These are phyloP conservation scores for Merodon equestris DNA, from an alignment of 2,888 invertebrate species.

Conservation along the genomic window DNA sequence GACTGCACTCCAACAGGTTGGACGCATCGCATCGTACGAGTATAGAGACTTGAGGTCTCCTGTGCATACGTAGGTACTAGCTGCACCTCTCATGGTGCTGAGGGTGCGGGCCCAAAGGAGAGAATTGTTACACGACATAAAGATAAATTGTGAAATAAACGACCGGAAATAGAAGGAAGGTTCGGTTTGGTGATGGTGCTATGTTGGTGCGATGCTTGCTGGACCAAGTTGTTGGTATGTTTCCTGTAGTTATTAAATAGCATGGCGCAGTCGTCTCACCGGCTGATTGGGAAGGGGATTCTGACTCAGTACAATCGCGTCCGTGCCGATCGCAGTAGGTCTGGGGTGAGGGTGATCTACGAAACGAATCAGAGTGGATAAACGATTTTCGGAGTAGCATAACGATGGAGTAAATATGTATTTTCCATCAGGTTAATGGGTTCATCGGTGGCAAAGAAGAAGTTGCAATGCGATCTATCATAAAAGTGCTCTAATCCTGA, in stretches of 20 bases:
- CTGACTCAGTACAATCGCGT: neutral
- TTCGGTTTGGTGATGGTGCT: constrained; percentile 36
- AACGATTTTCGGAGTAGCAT: constrained; percentile 33
- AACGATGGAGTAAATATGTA: neutral
- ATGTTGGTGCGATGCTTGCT: constrained; percentile 32
- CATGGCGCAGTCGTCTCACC: constrained; percentile 20
- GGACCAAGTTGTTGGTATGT: constrained; percentile 14
- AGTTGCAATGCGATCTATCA: too few relatives aligned
- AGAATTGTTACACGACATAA: constrained; percentile 65
- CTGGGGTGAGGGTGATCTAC: constrained; percentile 35
- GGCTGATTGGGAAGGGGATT: constrained; percentile 39
- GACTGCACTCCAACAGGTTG: constrained; percentile 44
- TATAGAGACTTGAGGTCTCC: constrained; percentile 19
- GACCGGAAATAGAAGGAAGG: constrained; percentile 67
- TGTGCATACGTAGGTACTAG: constrained; percentile 5
- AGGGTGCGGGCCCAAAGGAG: constrained; percentile 58
- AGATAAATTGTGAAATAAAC: constrained; percentile 65
- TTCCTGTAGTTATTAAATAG: neutral
- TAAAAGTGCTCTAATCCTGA: too few relatives aligned
- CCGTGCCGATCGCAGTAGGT: too few relatives aligned
- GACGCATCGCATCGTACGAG: constrained; percentile 13
- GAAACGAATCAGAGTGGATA: constrained; percentile 42
- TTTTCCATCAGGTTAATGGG: too few relatives aligned
- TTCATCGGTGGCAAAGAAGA: too few relatives aligned
- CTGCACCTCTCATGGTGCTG: constrained; percentile 20